Percentiles rank a stretch among this genome's conserved stretches.
Conservation (phyloP, 2,113 vertebrate species). For the Bujurquina vittata region DNA sequence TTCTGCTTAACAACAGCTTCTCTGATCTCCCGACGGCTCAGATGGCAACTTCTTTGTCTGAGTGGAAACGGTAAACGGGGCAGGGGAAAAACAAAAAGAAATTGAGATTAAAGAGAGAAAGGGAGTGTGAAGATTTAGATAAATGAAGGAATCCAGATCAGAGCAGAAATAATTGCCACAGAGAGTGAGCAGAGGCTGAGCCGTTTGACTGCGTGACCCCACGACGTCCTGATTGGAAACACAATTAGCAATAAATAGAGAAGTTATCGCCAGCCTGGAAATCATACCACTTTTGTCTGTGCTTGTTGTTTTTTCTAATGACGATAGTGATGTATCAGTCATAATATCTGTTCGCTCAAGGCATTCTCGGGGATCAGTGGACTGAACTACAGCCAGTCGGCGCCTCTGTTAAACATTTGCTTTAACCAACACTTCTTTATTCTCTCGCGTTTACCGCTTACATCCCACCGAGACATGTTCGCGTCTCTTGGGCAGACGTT, state of each 20-base stretch:
- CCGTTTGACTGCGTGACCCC: constrained; percentile 16
- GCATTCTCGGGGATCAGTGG: neutral
- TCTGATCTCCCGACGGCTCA: constrained; percentile 25
- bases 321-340: constrained; percentile 1
- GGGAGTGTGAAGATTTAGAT: constrained; percentile 21
- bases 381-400: neutral
- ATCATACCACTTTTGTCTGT: constrained; percentile 1
- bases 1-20: constrained; percentile 4
- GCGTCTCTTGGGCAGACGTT: too few species aligned
- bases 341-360: neutral
- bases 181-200: constrained; percentile 23
- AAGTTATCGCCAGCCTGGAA: constrained; percentile 8
- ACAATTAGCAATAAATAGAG: constrained; percentile 9
- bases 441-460: too few species aligned
- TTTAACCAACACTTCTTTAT: neutral
- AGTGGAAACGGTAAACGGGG: constrained; percentile 31
- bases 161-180: constrained; percentile 29
- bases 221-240: constrained; percentile 12
- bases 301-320: constrained; percentile 3
- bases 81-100: constrained; percentile 42
- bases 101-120: constrained; percentile 40
- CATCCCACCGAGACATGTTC: too few species aligned
- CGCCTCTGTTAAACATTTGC: neutral
- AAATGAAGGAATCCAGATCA: constrained; percentile 22
- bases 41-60: constrained; percentile 28